Percentiles rank a stretch among this genome's conserved stretches.
Conservation (phyloP, 92 coral and sea anemone genomes). For the Zoanthus sociatus region DNA sequence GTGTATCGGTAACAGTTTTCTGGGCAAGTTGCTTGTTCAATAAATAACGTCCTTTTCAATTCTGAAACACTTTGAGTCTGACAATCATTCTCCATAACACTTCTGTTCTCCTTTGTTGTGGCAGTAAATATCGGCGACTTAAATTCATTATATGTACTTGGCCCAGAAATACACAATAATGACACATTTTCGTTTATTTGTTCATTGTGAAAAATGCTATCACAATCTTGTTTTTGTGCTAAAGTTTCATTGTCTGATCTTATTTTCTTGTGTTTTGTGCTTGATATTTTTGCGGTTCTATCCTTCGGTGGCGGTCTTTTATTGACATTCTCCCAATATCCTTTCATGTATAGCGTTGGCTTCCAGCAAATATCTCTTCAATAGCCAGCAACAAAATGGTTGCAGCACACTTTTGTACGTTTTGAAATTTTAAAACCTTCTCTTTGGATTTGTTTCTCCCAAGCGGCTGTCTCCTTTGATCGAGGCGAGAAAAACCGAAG, state of each 20-base stretch:
- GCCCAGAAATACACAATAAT: not conserved
- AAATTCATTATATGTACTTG: not conserved
- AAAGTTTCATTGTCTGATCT: not conserved
- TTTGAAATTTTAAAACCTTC: no score
- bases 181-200: not conserved
- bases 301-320: not conserved
- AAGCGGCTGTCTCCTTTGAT: no score
- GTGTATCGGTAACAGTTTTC: slow-evolving; percentile 47
- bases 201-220: not conserved
- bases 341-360: slow-evolving; percentile 8
- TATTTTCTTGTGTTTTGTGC: not conserved
- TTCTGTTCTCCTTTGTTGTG: not conserved
- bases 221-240: not conserved
- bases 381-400: no score
- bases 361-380: not conserved
- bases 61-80: not conserved
- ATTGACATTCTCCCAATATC: not conserved
- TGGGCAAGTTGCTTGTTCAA: slow-evolving; percentile 7
- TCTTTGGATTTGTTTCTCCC: no score
- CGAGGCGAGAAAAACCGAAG: no score
- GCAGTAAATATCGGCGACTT: not conserved
- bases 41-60: slow-evolving; percentile 4
- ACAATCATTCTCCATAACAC: not conserved
- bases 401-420: no score
- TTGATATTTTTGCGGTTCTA: not conserved